A percentile compares a stretch with the other conserved stretches of the same genome.
Evolutionary conservation across 1,140 invertebrate genomes (phyloP).

Genomic region (Neelides sp.): DNA sequence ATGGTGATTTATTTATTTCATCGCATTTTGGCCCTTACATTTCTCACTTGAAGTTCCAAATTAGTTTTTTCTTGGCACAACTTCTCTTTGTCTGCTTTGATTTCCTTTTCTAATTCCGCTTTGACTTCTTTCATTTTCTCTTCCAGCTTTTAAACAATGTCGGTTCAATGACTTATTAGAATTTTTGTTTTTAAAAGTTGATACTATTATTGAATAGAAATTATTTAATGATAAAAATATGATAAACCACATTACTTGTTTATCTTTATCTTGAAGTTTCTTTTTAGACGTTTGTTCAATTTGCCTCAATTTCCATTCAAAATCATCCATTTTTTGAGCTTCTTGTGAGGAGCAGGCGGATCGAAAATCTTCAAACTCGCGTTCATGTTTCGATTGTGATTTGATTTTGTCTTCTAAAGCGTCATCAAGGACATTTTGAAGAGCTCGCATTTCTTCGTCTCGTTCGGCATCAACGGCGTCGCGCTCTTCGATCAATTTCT

Average conservation of each 20-base stretch:
- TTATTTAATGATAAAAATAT: not conserved
- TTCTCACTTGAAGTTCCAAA: conserved; percentile 24
- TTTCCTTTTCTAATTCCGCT: conserved; percentile 30
- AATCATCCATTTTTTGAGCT: conserved; percentile 50
- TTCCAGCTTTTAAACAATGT: conserved; percentile 31
- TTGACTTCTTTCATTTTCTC: conserved; percentile 38
- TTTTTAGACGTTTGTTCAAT: conserved; percentile 49
- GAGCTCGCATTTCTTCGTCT: conserved; percentile 39
- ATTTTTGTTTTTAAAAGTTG: conserved; percentile 8
- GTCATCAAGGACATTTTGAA: conserved; percentile 47
- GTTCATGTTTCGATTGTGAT: conserved; percentile 42
- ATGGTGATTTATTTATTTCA: not conserved
- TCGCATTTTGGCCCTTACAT: too few species aligned
- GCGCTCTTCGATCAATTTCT: conserved; percentile 36
- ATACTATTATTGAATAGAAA: not conserved
- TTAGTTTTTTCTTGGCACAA: conserved; percentile 10
- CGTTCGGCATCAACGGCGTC: conserved; percentile 35
- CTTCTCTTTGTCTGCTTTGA: conserved; percentile 33
- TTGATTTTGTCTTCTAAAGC: conserved; percentile 44
- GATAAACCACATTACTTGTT: conserved; percentile 32
- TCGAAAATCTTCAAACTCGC: conserved; percentile 48
- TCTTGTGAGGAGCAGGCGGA: conserved; percentile 45
- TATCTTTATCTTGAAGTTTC: conserved; percentile 43
- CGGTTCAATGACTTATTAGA: not conserved
- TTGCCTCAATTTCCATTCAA: conserved; percentile 54